Evolutionary conservation across 2,888 invertebrate species (phyloP).

Genomic region (Latrodectus elegans): DNA sequence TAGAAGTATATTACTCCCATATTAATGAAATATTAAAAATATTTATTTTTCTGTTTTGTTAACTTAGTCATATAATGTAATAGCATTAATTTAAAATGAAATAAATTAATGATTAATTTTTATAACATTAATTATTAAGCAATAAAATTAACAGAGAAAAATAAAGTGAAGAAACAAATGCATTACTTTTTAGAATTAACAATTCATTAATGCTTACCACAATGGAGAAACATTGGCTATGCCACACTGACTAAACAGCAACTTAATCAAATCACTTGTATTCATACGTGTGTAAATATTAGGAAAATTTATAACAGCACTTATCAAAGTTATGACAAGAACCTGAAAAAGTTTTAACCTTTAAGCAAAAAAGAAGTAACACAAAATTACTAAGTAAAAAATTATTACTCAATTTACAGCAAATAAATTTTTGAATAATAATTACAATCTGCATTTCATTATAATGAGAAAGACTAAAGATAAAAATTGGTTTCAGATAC

Average conservation of each 20-base stretch:
- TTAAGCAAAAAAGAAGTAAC: too few species aligned
- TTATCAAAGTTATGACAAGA: conserved; percentile 76
- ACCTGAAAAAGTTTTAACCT: conserved; percentile 72
- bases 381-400: neutral
- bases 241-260: conserved; percentile 72
- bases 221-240: conserved; percentile 71
- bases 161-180: neutral
- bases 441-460: too few species aligned
- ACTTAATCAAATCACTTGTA: conserved; percentile 71
- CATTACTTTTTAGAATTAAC: too few species aligned
- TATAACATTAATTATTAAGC: neutral
- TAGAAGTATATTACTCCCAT: too few species aligned
- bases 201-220: conserved; percentile 28
- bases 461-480: too few species aligned
- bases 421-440: too few species aligned
- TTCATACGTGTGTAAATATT: conserved; percentile 77
- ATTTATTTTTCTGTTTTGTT: too few species aligned
- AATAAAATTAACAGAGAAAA: neutral
- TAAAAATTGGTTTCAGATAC: too few species aligned
- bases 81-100: too few species aligned
- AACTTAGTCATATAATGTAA: too few species aligned
- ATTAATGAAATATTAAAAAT: too few species aligned
- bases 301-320: conserved; percentile 77
- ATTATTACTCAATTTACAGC: neutral
- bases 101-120: neutral